Percentiles rank a stretch among this genome's conserved stretches.
Conservation (phyloP, 2,113 vertebrate genomes). For the Desmodus rotundus region DNA sequence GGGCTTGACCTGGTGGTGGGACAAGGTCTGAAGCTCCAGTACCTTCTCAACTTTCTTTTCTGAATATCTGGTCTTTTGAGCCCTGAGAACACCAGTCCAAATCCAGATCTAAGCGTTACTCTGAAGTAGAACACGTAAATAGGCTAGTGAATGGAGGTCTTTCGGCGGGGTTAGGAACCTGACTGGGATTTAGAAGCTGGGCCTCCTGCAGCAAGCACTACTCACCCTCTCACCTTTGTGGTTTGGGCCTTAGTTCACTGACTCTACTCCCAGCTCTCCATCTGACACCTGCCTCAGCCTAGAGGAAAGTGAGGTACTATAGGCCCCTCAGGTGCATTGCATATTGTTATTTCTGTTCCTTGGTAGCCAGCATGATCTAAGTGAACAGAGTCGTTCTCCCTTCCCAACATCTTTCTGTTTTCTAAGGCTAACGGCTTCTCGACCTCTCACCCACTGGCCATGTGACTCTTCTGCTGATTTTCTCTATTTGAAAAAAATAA, state of each 20-base stretch:
- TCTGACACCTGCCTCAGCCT: not conserved
- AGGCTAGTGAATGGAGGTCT: not conserved
- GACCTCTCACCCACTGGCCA: not conserved
- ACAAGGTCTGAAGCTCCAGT: not conserved
- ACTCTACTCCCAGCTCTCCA: not conserved
- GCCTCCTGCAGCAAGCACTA: not conserved
- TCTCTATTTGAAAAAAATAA: slow-evolving; percentile 73
- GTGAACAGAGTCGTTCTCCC: not conserved
- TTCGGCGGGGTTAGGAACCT: not conserved
- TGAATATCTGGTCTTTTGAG: slow-evolving; percentile 10
- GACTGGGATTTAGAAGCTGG: not conserved
- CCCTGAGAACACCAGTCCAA: not conserved
- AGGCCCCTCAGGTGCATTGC: not conserved
- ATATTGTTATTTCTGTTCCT: not conserved
- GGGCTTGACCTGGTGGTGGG: not conserved
- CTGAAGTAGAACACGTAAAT: slow-evolving; percentile 21
- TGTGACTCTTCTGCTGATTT: slow-evolving; percentile 76
- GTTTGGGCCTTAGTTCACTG: not conserved
- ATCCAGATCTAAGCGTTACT: not conserved
- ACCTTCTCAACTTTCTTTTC: not conserved
- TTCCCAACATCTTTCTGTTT: not conserved
- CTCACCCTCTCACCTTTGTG: not conserved
- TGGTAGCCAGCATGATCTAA: not conserved
- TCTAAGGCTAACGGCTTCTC: not conserved
- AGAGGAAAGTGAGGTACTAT: not conserved